Evolutionary conservation across 1,140 invertebrate species (phyloP).

Genomic region (Bombus pyrosoma): DNA sequence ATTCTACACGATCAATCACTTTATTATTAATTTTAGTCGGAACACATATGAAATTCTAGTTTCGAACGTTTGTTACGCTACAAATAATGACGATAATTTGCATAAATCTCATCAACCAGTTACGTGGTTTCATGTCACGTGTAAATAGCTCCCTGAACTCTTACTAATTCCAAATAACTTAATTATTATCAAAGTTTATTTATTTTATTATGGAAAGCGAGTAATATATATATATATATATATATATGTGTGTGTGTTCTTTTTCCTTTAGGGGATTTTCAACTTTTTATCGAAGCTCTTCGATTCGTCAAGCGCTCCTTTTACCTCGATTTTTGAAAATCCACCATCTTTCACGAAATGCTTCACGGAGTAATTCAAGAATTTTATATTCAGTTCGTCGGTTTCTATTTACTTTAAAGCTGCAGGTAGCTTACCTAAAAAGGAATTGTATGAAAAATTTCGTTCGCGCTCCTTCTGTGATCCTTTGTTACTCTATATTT

Average conservation of each 20-base stretch:
- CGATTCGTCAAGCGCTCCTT: not conserved
- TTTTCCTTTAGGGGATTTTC: no score
- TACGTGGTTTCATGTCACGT: not conserved
- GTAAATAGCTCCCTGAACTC: not conserved
- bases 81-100: no score
- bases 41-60: no score
- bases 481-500: not conserved
- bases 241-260: no score
- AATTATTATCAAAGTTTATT: no score
- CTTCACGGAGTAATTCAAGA: not conserved
- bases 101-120: no score
- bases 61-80: no score
- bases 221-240: no score
- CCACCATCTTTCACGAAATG: not conserved
- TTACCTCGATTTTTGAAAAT: not conserved
- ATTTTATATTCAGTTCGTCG: not conserved
- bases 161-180: not conserved
- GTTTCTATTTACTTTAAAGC: not conserved
- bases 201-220: no score
- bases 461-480: not conserved
- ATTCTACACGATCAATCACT: not conserved
- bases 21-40: not conserved
- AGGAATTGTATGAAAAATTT: not conserved
- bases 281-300: no score
- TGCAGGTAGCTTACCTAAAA: not conserved